Evolutionary conservation across 2,113 vertebrate genomes (phyloP), one percentile per base, ranked within the genome.

Genomic region (Strix uralensis): DNA sequence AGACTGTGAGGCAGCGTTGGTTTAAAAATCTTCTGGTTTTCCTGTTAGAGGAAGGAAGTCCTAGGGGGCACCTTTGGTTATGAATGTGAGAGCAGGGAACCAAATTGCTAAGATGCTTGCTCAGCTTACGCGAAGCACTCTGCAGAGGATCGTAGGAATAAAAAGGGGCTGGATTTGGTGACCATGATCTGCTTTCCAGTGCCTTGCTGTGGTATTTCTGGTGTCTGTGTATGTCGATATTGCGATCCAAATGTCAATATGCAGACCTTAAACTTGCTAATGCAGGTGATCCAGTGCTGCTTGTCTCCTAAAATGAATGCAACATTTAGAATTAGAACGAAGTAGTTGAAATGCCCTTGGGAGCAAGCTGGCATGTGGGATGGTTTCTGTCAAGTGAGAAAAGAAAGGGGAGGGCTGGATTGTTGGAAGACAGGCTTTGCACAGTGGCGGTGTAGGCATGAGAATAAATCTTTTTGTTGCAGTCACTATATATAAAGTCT

Each of bases 201-300:
- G 29, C 79, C n/a, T 23, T 3, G 11, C 62, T 55, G 27, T 26
- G 67, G 7, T 54, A 0, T 32, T 86, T 21, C 21, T 30, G 21
- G 62, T 20, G 1, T 18, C 16, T 13, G 1, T 12, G 2, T n/a
- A 1, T 46, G 42, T 38, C n/a, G 17, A 0, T 16, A 20, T 3
- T 80, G 74, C 32, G 51, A 30, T 51, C 66, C 66, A 47, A 1
- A 29, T 2, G 7, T n/a, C 15, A 19, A 1, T 11, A 2, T 3
- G 15, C 23, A 16, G 70, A 26, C 66, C 70, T 85, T 23, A 23
- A 34, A 44, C 74, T 57, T 66, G 77, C 32, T 61, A 11, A 4
- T 23, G 67, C 32, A 16, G 61, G 6, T 26, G 22, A 32, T 46
- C 5, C 55, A 27, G 10, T 13, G 47, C 61, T 72, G 65, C 81